Evolutionary conservation across 2,113 vertebrate species (phyloP).

Genomic region (Oreochromis niloticus): DNA sequence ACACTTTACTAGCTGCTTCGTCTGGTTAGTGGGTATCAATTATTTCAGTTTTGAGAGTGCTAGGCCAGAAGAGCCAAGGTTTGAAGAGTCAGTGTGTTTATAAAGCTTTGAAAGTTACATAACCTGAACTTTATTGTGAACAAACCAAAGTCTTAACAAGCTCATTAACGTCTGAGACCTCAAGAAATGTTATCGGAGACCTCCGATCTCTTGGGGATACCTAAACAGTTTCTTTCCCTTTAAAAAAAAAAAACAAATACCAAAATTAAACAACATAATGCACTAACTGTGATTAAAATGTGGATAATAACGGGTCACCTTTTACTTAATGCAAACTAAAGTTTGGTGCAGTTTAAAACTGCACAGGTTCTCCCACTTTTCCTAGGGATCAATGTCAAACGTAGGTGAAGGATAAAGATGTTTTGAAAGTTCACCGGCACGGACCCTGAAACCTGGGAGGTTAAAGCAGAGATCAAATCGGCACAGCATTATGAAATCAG

Average conservation of each 20-base stretch:
- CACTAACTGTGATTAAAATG: not conserved
- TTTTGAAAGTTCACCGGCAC: fast-evolving
- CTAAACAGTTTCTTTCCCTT: not conserved
- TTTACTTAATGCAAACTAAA: not conserved
- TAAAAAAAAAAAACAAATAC: too few relatives aligned
- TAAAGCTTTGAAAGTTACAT: not conserved
- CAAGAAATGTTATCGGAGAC: not conserved
- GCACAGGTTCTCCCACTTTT: not conserved
- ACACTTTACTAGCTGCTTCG: not conserved
- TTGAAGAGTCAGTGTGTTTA: not conserved
- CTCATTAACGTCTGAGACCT: not conserved
- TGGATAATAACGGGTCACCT: not conserved
- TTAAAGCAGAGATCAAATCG: not conserved
- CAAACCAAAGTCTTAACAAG: not conserved
- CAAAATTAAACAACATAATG: not conserved
- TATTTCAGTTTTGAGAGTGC: not conserved
- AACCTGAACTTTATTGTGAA: not conserved
- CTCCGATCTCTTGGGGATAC: not conserved
- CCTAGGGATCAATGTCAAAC: not conserved
- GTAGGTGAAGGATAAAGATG: not conserved
- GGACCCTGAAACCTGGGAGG: not conserved
- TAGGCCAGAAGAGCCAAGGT: not conserved
- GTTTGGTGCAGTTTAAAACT: not conserved
- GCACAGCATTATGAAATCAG: not conserved
- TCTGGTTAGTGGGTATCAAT: not conserved